These are phyloP conservation scores for Drosophila mulleri DNA, from an alignment of 2,888 invertebrate genomes.

Conservation along the genomic window DNA sequence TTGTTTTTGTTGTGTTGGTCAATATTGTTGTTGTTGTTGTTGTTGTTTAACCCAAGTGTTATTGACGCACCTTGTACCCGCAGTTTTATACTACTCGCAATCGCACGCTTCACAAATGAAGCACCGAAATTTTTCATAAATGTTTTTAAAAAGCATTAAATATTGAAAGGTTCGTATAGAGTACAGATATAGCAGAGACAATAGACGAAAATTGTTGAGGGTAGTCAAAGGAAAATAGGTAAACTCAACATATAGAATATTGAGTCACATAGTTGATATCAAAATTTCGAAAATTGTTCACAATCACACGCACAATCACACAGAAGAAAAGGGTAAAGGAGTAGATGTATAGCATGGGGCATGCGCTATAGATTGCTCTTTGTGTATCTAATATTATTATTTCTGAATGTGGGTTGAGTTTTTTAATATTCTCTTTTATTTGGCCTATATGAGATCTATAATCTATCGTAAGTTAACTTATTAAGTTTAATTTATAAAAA, in stretches of 20 bases:
- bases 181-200: conserved; percentile 43
- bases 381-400: too few species aligned
- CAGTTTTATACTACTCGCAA: conserved; percentile 45
- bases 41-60: conserved; percentile 63
- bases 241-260: conserved; percentile 18
- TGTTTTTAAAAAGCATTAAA: conserved; percentile 62
- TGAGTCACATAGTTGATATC: conserved; percentile 14
- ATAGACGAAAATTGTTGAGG: conserved; percentile 22
- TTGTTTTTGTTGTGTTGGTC: conserved; percentile 62
- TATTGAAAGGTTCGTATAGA: conserved; percentile 40
- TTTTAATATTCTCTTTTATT: too few species aligned
- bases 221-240: conserved; percentile 19
- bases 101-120: conserved; percentile 32
- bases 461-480: too few species aligned
- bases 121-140: conserved; percentile 24
- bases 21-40: conserved; percentile 47
- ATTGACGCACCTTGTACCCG: conserved; percentile 80
- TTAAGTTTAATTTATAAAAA: too few species aligned
- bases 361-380: neutral
- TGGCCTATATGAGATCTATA: too few species aligned
- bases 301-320: conserved; percentile 52
- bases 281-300: conserved; percentile 44
- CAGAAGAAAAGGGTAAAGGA: conserved; percentile 10
- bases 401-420: too few species aligned
- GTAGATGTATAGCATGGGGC: conserved; percentile 7